Conservation (phyloP, 2,888 invertebrate species). For the Deilephila elpenor region DNA sequence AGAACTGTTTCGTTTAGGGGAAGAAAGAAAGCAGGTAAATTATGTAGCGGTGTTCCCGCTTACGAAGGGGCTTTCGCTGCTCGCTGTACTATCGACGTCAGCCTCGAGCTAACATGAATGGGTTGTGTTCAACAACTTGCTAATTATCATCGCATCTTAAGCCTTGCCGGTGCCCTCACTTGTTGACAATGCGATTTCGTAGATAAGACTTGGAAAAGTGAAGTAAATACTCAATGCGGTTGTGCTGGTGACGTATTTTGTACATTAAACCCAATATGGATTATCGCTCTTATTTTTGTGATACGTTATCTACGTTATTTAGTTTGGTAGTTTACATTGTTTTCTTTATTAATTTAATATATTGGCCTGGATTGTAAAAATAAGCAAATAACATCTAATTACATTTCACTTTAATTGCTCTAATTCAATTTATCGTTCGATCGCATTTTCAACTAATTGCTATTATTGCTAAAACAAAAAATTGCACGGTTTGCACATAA, state of each 20-base stretch:
- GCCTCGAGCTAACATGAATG: neutral
- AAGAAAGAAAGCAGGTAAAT: neutral
- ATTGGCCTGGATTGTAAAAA: neutral
- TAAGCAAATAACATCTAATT: neutral
- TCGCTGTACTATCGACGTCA: neutral
- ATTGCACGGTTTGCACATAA: neutral
- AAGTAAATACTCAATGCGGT: neutral
- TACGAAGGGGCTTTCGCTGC: neutral
- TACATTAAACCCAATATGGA: neutral
- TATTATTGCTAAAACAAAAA: neutral
- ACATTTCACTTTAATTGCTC: slow-evolving; percentile 6
- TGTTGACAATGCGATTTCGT: slow-evolving; percentile 1
- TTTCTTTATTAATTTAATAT: neutral
- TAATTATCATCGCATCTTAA: slow-evolving; percentile 16
- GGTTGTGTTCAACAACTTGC: neutral
- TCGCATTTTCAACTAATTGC: neutral
- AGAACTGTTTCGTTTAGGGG: neutral
- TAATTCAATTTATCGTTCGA: neutral
- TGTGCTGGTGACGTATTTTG: neutral
- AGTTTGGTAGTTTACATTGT: neutral
- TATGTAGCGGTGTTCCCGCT: neutral
- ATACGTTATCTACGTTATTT: no score
- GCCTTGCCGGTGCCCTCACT: neutral
- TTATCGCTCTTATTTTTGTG: no score
- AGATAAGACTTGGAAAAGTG: slow-evolving; percentile 28